These are phyloP conservation scores for Limenitis camilla DNA, from an alignment of 2,888 invertebrate genomes.

Conservation along the genomic window DNA sequence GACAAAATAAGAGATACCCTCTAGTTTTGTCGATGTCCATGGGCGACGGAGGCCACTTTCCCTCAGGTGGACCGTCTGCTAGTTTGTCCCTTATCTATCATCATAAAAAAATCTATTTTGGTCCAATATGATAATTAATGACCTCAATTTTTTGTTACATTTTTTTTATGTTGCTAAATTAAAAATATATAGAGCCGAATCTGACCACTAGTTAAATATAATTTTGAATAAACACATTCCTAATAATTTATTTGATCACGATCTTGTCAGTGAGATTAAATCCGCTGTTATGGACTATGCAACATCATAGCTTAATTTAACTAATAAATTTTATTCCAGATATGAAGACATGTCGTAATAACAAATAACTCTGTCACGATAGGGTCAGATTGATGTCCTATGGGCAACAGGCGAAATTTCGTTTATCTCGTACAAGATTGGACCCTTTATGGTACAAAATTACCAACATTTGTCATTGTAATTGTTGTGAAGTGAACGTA, in stretches of 20 bases:
- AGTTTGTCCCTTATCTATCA: too few species aligned
- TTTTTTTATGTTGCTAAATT: too few species aligned
- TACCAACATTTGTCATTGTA: slow-evolving; percentile 12
- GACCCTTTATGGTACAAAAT: slow-evolving; percentile 4
- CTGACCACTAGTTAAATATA: neutral
- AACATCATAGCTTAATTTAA: slow-evolving; percentile 3
- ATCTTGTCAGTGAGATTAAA: neutral
- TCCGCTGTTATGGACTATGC: neutral
- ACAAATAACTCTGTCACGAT: slow-evolving; percentile 13
- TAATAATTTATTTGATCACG: neutral
- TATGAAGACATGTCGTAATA: slow-evolving; percentile 8
- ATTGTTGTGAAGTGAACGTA: slow-evolving; percentile 4
- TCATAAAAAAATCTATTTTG: too few species aligned
- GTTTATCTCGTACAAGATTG: slow-evolving; percentile 9
- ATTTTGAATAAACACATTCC: neutral
- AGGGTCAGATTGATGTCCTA: slow-evolving; percentile 17
- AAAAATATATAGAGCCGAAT: too few species aligned
- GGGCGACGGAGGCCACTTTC: too few species aligned
- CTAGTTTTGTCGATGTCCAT: too few species aligned
- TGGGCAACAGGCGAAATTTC: slow-evolving; percentile 13
- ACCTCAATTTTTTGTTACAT: too few species aligned
- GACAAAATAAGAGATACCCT: too few species aligned
- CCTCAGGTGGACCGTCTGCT: too few species aligned
- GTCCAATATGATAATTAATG: too few species aligned
- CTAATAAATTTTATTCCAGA: slow-evolving; percentile 2